phyloP scores from a whole-genome alignment of 2,797 vertebrate species.

The Carcharodon carcharias region DNA sequence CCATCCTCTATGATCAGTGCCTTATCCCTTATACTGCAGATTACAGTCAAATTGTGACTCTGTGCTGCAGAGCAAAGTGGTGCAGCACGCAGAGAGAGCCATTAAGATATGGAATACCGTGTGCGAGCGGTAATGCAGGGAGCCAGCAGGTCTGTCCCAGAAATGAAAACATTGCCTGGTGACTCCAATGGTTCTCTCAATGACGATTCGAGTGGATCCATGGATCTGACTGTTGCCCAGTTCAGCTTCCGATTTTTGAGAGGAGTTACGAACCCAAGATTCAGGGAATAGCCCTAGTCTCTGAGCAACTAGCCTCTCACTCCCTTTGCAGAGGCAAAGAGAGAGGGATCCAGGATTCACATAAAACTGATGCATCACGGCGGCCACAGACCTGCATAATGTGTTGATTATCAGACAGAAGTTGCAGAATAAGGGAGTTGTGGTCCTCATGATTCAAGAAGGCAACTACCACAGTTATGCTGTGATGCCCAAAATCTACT shows the following conservation, averaged over 20 bases:
- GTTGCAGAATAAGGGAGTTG: too few relatives aligned
- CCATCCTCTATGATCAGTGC: neutral
- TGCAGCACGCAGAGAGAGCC: neutral
- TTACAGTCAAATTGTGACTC: neutral
- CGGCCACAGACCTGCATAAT: too few relatives aligned
- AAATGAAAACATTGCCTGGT: neutral
- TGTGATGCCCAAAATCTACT: too few relatives aligned
- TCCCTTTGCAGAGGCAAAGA: too few relatives aligned
- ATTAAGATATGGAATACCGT: neutral
- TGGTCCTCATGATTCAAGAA: too few relatives aligned
- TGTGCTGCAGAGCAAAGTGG: neutral
- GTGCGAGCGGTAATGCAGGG: neutral
- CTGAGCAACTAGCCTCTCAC: too few relatives aligned
- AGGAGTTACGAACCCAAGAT: neutral
- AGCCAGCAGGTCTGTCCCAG: neutral
- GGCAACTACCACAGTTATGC: too few relatives aligned
- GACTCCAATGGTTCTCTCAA: neutral
- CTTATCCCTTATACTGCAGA: neutral
- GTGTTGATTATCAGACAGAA: too few relatives aligned
- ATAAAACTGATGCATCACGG: too few relatives aligned
- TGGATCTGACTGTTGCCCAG: neutral
- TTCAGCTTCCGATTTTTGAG: neutral
- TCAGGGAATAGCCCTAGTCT: neutral
- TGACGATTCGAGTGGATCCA: neutral
- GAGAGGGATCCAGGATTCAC: too few relatives aligned